Evolutionary conservation across 2,888 invertebrate species (phyloP), one percentile per base, ranked within the genome.

Genomic region (Erebia ligea): DNA sequence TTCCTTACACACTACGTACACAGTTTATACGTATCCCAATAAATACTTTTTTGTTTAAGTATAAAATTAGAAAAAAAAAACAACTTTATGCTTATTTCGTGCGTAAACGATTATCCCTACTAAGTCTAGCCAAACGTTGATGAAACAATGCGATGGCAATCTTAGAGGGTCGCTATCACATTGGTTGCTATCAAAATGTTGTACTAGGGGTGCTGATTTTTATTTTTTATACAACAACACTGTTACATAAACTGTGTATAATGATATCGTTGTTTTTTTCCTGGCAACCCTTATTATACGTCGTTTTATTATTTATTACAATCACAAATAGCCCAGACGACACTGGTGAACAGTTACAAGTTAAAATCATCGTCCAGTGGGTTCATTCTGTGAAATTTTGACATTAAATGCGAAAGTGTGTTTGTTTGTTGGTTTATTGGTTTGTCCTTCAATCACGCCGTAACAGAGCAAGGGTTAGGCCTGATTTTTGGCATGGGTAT

Each of bases 21-120:
- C 82, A 74, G 76, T 76, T 61, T 77, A 85, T 88, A 90, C 86
- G 87, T 89, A 89, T 88, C 78, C 84, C 85, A 90, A 90, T 90
- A 90, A 90, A 91, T 90, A 85, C 76, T 77, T 86, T 62, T 77
- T 86, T 86, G 77, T 86, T 86, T 88, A 89, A 88, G 90, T 91
- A 92, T 90, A 91, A 91, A 92, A 91, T 89, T 90, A 88, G 90
- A 90, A 86, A 91, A 62, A 62, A 45, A 88, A 88, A 85, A 88
- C 88, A 90, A 89, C 87, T 85, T 86, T 86, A 86, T 86, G 88
- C 86, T 86, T 83, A 81, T 85, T 48, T 87, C 82, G 66, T 73
- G 75, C 75, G 75, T 63, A 68, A 68, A 72, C 21, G 63, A 52
- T 72, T 75, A 15, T 59, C 48, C 64, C 57, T 56, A 57, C 42